phyloP scores from a whole-genome alignment of 2,888 invertebrate species.

The Pardosa pseudoannulata region DNA sequence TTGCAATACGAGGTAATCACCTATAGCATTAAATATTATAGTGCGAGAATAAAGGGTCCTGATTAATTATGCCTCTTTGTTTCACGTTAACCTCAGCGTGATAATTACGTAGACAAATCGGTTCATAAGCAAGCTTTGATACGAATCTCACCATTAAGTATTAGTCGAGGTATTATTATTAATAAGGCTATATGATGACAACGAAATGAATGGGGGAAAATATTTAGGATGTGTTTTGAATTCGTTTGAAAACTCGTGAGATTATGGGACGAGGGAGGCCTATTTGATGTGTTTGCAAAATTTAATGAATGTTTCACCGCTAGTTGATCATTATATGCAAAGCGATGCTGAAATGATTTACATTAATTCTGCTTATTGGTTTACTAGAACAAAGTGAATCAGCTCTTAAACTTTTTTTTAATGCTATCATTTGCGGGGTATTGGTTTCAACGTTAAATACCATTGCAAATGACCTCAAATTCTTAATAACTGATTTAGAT shows the following conservation, averaged over 20 bases:
- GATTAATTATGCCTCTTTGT: conserved; percentile 10
- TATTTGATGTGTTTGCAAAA: neutral
- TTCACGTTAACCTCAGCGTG: conserved; percentile 6
- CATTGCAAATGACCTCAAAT: too few relatives aligned
- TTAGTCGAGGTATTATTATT: conserved; percentile 9
- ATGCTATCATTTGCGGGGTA: too few relatives aligned
- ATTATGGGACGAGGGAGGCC: neutral
- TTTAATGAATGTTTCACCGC: neutral
- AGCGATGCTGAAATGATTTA: too few relatives aligned
- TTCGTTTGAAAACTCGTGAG: neutral
- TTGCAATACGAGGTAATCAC: neutral
- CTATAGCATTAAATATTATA: conserved; percentile 5
- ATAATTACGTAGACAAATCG: conserved; percentile 1
- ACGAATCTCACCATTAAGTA: conserved; percentile 7
- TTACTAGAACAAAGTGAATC: too few relatives aligned
- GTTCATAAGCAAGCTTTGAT: conserved; percentile 2
- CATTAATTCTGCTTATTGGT: too few relatives aligned
- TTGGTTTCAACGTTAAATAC: too few relatives aligned
- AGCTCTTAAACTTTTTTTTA: too few relatives aligned
- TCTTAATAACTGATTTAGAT: too few relatives aligned
- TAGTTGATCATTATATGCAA: neutral
- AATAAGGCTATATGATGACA: conserved; percentile 3
- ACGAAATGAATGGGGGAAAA: neutral
- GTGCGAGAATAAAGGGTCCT: neutral
- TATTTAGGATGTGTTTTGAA: neutral